Percentiles rank a stretch among this genome's conserved stretches.
Evolutionary conservation across 2,113 vertebrate genomes (phyloP).

Genomic region (Nycticorax nycticorax): DNA sequence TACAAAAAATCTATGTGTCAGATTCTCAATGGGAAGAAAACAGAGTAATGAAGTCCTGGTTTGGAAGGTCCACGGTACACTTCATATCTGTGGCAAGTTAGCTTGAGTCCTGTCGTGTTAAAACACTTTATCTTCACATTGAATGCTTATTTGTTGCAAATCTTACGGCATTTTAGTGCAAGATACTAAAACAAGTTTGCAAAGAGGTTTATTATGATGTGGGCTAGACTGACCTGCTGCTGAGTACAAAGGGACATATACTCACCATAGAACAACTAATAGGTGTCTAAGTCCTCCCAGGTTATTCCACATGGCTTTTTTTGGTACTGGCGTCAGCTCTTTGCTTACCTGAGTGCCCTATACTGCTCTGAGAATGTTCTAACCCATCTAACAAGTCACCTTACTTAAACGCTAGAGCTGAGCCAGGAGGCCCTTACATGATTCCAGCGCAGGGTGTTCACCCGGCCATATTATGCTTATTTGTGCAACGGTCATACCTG

Average conservation of each 20-base stretch:
- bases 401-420: neutral
- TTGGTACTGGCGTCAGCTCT: neutral
- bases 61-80: neutral
- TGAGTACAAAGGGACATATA: neutral
- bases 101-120: neutral
- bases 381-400: neutral
- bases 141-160: neutral
- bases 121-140: neutral
- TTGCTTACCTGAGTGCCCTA: neutral
- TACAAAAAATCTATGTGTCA: neutral
- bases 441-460: neutral
- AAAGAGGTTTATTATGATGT: neutral
- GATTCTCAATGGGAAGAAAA: neutral
- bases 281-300: neutral
- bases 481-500: neutral
- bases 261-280: neutral
- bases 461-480: neutral
- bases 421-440: neutral
- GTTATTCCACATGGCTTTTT: neutral
- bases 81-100: neutral
- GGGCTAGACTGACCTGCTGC: neutral
- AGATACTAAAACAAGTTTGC: neutral
- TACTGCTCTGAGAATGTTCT: neutral
- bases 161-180: neutral
- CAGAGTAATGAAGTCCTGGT: neutral